Evolutionary conservation across 2,113 vertebrate genomes (phyloP).

Genomic region (Phylloscopus trochiloides): DNA sequence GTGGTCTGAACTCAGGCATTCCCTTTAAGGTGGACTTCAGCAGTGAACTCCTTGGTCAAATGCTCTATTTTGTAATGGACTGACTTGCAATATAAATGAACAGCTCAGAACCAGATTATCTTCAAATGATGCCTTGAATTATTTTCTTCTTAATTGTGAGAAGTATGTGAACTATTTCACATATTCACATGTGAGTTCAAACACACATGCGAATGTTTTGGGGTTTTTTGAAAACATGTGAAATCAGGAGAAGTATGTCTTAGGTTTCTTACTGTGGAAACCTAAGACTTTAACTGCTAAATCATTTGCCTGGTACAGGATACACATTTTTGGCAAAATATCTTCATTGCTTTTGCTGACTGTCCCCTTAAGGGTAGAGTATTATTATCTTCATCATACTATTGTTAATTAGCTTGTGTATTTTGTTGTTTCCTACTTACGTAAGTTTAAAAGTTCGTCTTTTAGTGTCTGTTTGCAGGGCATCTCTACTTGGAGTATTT

Average conservation of each 20-base stretch:
- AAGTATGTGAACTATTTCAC: background rate
- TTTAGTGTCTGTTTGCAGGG: background rate
- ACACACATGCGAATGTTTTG: background rate
- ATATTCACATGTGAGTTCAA: too few species aligned
- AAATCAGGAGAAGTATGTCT: background rate
- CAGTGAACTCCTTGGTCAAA: background rate
- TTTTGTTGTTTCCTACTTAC: background rate
- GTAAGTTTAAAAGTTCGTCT: background rate
- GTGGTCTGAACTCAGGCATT: background rate
- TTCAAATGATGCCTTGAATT: background rate
- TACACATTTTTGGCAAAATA: background rate
- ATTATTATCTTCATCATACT: background rate
- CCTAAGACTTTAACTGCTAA: background rate
- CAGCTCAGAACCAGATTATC: background rate
- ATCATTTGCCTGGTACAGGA: background rate
- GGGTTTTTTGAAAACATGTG: accelerated
- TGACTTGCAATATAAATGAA: background rate
- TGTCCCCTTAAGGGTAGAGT: background rate
- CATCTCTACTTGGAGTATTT: background rate
- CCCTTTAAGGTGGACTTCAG: background rate
- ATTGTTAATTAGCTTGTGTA: background rate
- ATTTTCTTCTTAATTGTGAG: background rate
- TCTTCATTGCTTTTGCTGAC: background rate
- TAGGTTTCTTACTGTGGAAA: background rate
- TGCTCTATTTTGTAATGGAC: background rate